Evolutionary conservation across 2,113 vertebrate species (phyloP).

Genomic region (Rhinogobius similis): DNA sequence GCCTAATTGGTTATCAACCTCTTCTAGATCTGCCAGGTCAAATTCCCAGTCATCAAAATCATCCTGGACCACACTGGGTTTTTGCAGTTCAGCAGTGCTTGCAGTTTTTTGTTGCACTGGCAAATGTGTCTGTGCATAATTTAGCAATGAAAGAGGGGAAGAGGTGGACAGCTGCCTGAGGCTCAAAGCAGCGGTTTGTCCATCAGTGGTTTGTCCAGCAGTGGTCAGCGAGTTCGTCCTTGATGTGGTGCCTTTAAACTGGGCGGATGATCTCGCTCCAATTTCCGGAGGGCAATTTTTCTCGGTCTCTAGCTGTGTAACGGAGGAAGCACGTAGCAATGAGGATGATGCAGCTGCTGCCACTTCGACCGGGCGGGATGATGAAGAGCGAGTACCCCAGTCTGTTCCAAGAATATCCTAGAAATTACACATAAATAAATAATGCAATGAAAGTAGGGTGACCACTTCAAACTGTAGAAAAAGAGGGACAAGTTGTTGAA

Average conservation of each 20-base stretch:
- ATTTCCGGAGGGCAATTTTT: slow-evolving; percentile 25
- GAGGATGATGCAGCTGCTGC: slow-evolving; percentile 50
- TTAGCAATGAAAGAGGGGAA: background rate
- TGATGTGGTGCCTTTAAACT: slow-evolving; percentile 18
- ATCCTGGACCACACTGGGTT: slow-evolving; percentile 51
- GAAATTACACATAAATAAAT: slow-evolving; percentile 16
- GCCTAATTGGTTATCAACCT: slow-evolving; percentile 47
- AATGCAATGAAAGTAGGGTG: background rate
- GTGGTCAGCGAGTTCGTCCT: slow-evolving; percentile 8
- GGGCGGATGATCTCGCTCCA: slow-evolving; percentile 20
- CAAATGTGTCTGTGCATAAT: slow-evolving; percentile 7
- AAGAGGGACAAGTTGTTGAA: too few species aligned
- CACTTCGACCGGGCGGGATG: slow-evolving; percentile 32
- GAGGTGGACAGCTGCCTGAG: slow-evolving; percentile 48
- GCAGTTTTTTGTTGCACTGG: slow-evolving; percentile 13
- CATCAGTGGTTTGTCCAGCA: slow-evolving; percentile 31
- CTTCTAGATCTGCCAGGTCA: slow-evolving; percentile 78
- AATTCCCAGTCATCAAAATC: slow-evolving; percentile 82
- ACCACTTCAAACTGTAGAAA: too few species aligned
- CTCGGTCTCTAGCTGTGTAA: slow-evolving; percentile 26
- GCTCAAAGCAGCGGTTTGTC: slow-evolving; percentile 39
- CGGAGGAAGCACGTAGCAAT: slow-evolving; percentile 33
- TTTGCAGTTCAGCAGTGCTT: background rate
- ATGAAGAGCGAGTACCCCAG: slow-evolving; percentile 56
- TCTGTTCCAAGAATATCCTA: slow-evolving; percentile 77